Conservation (phyloP, 2,797 vertebrate genomes). For the Pterois miles region DNA sequence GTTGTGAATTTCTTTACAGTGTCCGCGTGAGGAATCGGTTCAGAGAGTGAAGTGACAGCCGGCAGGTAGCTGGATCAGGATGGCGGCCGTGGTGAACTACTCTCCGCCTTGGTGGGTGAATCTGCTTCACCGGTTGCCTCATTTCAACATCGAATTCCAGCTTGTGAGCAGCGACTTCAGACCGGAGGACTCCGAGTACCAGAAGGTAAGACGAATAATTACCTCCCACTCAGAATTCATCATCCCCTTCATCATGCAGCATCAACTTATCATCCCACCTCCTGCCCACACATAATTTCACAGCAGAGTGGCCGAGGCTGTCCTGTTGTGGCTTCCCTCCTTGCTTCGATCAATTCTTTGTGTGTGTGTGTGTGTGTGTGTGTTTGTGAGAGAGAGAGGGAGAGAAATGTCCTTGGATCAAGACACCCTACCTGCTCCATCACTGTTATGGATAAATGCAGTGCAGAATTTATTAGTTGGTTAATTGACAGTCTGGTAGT, state of each 20-base stretch:
- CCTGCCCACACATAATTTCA: conserved; percentile 43
- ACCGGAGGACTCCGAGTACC: conserved; percentile 91
- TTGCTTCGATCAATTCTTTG: conserved; percentile 30
- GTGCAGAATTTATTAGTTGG: neutral
- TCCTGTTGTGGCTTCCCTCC: conserved; percentile 41
- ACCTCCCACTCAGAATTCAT: conserved; percentile 48
- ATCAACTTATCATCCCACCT: conserved; percentile 40
- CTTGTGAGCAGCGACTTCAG: conserved; percentile 89
- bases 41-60: conserved; percentile 33
- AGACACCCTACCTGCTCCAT: neutral
- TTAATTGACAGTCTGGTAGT: neutral
- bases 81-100: conserved; percentile 93
- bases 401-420: conserved; percentile 23
- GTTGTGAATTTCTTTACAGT: conserved; percentile 43
- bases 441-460: neutral
- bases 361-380: neutral
- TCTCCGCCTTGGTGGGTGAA: conserved; percentile 95
- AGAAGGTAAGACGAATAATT: conserved; percentile 86
- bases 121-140: conserved; percentile 93
- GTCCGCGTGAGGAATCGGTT: conserved; percentile 46
- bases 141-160: conserved; percentile 91
- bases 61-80: conserved; percentile 59
- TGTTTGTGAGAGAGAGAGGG: neutral
- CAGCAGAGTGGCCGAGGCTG: conserved; percentile 47
- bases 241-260: conserved; percentile 37